Conservation (phyloP, 2,888 invertebrate species). For the Siphonodentalium dalli region DNA sequence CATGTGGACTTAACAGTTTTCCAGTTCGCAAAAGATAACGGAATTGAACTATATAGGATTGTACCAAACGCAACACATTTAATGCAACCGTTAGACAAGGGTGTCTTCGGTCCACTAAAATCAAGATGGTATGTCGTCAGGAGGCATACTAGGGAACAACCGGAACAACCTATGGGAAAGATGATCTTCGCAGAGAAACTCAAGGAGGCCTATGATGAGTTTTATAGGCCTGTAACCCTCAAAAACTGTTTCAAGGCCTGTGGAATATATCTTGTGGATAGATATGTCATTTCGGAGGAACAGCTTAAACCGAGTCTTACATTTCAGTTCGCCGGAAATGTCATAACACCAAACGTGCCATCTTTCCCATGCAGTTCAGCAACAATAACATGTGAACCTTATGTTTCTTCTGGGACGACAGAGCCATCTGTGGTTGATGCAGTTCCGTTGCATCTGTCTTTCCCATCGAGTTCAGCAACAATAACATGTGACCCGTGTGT, state of each 20-base stretch:
- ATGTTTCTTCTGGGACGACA: no score
- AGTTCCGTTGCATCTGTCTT: no score
- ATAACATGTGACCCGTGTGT: no score
- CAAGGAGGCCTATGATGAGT: conserved; percentile 22
- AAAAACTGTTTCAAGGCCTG: conserved; percentile 27
- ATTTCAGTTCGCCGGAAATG: neutral
- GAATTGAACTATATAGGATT: conserved; percentile 25
- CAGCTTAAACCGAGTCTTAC: conserved; percentile 9
- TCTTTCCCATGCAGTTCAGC: no score
- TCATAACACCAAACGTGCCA: no score
- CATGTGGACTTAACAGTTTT: conserved; percentile 19
- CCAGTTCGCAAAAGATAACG: conserved; percentile 14
- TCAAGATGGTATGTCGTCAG: conserved; percentile 22
- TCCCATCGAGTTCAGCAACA: no score
- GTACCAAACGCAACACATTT: conserved; percentile 31
- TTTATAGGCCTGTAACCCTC: conserved; percentile 30
- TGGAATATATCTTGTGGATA: conserved; percentile 27
- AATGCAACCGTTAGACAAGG: conserved; percentile 35
- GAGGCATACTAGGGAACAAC: conserved; percentile 24
- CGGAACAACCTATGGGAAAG: conserved; percentile 22
- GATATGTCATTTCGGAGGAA: conserved; percentile 3
- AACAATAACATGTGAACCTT: no score
- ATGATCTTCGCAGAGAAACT: conserved; percentile 28
- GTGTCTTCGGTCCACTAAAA: conserved; percentile 30
- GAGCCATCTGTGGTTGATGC: no score